These are phyloP conservation scores for Cyclophora punctaria DNA, from an alignment of 2,888 invertebrate species.

Conservation along the genomic window DNA sequence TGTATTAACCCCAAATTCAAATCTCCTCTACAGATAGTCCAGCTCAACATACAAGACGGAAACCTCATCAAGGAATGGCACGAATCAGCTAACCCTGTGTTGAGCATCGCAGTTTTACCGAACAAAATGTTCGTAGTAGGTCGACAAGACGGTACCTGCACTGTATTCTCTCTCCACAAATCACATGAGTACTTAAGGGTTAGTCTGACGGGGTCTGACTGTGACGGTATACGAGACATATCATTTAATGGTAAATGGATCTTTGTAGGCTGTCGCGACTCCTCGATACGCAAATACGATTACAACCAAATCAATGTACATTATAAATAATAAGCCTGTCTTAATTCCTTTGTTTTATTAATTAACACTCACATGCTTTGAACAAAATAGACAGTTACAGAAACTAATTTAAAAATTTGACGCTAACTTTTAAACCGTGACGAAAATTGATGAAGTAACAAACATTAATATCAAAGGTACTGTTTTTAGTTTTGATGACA, in stretches of 20 bases:
- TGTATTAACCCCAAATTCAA: too few species aligned
- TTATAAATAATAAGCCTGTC: slow-evolving; percentile 44
- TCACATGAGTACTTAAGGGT: slow-evolving; percentile 43
- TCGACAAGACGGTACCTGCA: slow-evolving; percentile 79
- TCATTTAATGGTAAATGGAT: slow-evolving; percentile 75
- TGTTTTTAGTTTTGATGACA: background rate
- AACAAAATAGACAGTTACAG: too few species aligned
- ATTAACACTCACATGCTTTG: too few species aligned
- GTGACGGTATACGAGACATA: slow-evolving; percentile 80
- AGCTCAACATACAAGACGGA: slow-evolving; percentile 45
- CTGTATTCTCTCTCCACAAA: slow-evolving; percentile 61
- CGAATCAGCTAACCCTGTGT: slow-evolving; percentile 75
- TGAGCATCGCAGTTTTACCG: slow-evolving; percentile 62
- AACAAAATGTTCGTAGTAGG: slow-evolving; percentile 72
- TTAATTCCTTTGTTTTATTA: too few species aligned
- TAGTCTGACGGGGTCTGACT: slow-evolving; percentile 81
- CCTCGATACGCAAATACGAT: slow-evolving; percentile 77
- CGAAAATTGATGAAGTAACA: too few species aligned
- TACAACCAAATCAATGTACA: slow-evolving; percentile 64
- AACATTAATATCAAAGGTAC: background rate
- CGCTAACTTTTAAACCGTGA: too few species aligned
- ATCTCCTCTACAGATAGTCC: slow-evolving; percentile 41
- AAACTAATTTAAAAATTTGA: too few species aligned
- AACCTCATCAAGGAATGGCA: slow-evolving; percentile 48
- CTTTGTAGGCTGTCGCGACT: slow-evolving; percentile 79